Evolutionary conservation across 2,113 vertebrate genomes (phyloP), one percentile per base, ranked within the genome.

Genomic region (Dasyornis broadbenti): DNA sequence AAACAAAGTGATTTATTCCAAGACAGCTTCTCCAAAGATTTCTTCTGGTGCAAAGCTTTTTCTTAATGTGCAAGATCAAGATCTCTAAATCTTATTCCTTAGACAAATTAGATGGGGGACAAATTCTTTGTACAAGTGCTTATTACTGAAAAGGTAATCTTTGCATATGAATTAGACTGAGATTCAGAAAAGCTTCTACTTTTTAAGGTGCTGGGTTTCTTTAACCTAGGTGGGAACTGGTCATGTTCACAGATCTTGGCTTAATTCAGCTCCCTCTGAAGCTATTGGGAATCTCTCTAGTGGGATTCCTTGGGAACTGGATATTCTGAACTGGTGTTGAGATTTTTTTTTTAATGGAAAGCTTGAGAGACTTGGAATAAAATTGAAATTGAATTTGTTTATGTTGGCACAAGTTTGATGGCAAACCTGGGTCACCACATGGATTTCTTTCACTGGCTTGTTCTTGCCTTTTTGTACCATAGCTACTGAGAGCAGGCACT

Each of bases 1-100:
- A 85, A 89, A 59, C 70, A 71, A 85, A 90, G 57, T 91, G 13
- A 76, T 65, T 86, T 95, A 71, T 94, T 94, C 73, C 87, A 42
- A 76, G 45, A 35, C 57, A 78, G 44, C 40, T 86, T 86, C 82
- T 30, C 73, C 44, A 42, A 61, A 91, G 61, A 68, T 75, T 95
- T 82, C 33, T 80, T 91, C 65, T 27, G 15, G 28, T 57, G 26
- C 37, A 87, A 76, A 95, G 70, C 73, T 86, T 49, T 75, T 91
- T 78, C 31, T 57, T 90, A 49, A 57, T 57, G 66, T 65, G 45
- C 20, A 76, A 79, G 61, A 83, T 76, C 44, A 79, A 71, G 60
- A 71, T 87, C 59, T 81, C 39, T 78, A 31, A 65, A 66, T 77
- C 61, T 70, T 91, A 40, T 70, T 94, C 35, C 65, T 21, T 50